phyloP scores from a whole-genome alignment of 2,113 vertebrate genomes.

The Scatophagus argus region DNA sequence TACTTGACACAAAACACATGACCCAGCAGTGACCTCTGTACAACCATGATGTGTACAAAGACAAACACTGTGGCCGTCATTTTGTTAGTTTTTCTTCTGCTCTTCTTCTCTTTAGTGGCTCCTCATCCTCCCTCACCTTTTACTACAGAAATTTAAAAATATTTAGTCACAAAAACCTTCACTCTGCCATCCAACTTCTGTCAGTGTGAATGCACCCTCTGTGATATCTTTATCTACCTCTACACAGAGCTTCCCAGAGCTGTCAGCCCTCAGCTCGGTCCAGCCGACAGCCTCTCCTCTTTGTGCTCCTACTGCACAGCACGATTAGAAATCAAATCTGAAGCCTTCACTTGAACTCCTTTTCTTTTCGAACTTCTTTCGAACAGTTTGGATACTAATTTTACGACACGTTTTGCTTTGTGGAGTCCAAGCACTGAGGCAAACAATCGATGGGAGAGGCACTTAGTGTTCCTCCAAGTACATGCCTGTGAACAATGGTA shows the following conservation, averaged over 20 bases:
- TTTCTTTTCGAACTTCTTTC: constrained; percentile 25
- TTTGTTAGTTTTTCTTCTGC: too few species aligned
- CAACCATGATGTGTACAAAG: background rate
- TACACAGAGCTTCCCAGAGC: constrained; percentile 54
- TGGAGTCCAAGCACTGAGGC: constrained; percentile 3
- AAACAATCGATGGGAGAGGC: constrained; percentile 33
- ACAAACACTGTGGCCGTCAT: background rate
- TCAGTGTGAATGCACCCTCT: constrained; percentile 23
- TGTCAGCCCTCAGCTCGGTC: constrained; percentile 50
- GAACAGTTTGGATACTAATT: constrained; percentile 32
- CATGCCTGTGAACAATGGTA: constrained; percentile 60
- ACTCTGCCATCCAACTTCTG: constrained; percentile 38
- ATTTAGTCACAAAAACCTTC: constrained; percentile 45
- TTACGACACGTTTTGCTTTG: constrained; percentile 11
- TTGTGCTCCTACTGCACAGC: constrained; percentile 40
- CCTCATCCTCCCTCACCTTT: background rate
- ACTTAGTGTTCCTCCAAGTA: constrained; percentile 31
- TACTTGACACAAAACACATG: background rate
- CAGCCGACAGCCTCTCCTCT: constrained; percentile 24
- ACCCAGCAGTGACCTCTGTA: background rate
- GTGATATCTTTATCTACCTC: constrained; percentile 70
- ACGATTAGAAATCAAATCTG: constrained; percentile 31
- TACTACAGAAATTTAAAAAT: constrained; percentile 14
- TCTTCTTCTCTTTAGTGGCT: background rate
- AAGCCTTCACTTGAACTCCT: constrained; percentile 15